Conservation (phyloP, 2,113 vertebrate genomes). For the Callocephalon fimbriatum region DNA sequence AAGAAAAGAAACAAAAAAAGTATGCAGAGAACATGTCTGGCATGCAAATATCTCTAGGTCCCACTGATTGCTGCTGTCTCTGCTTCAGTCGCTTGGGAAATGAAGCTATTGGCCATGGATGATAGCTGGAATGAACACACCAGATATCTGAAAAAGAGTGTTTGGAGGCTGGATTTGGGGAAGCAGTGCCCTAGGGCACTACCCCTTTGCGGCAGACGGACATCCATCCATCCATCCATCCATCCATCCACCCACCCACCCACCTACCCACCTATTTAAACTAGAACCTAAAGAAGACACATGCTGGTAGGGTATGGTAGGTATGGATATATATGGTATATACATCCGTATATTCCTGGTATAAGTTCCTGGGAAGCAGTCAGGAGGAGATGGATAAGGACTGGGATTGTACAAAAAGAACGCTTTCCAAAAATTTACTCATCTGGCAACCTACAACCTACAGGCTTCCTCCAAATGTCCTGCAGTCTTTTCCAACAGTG, state of each 20-base stretch:
- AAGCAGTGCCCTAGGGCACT: not conserved
- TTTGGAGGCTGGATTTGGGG: not conserved
- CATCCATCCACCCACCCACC: not conserved
- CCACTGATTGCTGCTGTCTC: not conserved
- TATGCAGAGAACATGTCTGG: not conserved
- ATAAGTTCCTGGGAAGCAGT: too few species aligned
- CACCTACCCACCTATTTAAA: not conserved
- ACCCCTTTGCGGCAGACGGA: not conserved
- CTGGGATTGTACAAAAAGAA: not conserved
- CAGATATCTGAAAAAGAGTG: not conserved
- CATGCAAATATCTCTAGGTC: not conserved
- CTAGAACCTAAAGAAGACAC: not conserved
- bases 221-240: not conserved
- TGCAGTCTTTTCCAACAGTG: not conserved
- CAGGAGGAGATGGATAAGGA: not conserved
- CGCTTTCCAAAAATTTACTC: not conserved
- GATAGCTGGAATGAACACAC: accelerated
- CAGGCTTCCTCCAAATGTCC: not conserved
- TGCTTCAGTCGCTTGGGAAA: not conserved
- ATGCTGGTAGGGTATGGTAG: not conserved
- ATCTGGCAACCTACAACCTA: not conserved
- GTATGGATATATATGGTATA: not conserved
- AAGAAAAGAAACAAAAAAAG: not conserved
- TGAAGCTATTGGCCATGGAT: not conserved
- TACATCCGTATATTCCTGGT: not conserved